phyloP scores from a whole-genome alignment of 2,113 vertebrate genomes.

The Tricholaema leucomelas region DNA sequence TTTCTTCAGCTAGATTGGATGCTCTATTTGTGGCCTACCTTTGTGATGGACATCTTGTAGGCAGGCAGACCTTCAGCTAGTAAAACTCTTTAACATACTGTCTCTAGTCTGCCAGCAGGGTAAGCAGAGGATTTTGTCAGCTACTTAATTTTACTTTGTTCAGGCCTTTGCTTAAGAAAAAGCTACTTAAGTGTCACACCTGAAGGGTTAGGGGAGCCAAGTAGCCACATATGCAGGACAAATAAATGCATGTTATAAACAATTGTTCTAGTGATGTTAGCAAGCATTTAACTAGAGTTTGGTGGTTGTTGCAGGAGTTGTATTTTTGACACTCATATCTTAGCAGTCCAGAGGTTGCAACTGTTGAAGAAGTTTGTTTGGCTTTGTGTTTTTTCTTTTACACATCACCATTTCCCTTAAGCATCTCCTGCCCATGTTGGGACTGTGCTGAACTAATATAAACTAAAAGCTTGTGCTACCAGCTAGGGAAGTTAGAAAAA shows the following conservation, averaged over 20 bases:
- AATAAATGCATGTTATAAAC: background rate
- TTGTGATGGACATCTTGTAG: background rate
- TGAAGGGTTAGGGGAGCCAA: background rate
- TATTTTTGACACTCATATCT: background rate
- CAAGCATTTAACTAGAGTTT: background rate
- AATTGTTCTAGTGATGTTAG: background rate
- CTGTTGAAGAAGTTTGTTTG: background rate
- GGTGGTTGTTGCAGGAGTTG: background rate
- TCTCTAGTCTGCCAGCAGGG: background rate
- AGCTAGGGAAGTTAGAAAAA: background rate
- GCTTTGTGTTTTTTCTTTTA: rapidly evolving
- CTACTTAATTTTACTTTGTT: background rate
- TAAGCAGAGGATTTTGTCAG: background rate
- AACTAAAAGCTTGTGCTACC: background rate
- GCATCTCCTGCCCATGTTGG: background rate
- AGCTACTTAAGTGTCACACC: background rate
- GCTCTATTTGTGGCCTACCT: background rate
- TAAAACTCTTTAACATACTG: background rate
- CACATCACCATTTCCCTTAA: background rate
- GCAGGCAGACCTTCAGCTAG: background rate
- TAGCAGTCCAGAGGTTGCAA: background rate
- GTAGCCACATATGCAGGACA: background rate
- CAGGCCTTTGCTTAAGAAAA: background rate
- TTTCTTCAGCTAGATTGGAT: background rate
- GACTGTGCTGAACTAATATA: background rate